A percentile compares a stretch with the other conserved stretches of the same genome.
Conservation (phyloP, 2,113 vertebrate genomes). For the Gallinago undulata region DNA sequence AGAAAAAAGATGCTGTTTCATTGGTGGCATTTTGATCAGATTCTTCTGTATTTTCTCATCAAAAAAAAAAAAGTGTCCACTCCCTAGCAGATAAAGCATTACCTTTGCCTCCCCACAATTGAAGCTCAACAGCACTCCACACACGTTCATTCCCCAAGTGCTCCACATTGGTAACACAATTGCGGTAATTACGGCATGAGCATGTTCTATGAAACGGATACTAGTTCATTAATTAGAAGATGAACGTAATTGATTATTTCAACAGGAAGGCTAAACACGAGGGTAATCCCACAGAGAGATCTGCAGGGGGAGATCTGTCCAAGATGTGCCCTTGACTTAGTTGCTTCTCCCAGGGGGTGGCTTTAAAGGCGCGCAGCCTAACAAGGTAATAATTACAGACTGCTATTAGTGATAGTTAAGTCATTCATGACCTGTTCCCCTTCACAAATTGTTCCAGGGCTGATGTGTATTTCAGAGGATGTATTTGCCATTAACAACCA, state of each 20-base stretch:
- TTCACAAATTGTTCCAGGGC: not conserved
- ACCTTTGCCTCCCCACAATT: not conserved
- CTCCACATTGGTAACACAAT: not conserved
- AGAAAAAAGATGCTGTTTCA: not conserved
- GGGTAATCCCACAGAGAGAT: constrained; percentile 15
- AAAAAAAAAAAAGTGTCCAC: not conserved
- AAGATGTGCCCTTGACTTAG: constrained; percentile 30
- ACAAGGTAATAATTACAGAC: constrained; percentile 20
- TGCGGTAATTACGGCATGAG: not conserved
- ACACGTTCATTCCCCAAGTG: not conserved
- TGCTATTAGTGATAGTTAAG: not conserved
- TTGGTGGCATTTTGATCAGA: not conserved
- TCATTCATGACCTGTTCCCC: constrained; percentile 5
- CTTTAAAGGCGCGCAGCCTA: not conserved
- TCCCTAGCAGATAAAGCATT: not conserved
- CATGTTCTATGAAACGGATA: constrained; percentile 40
- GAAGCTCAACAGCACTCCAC: not conserved
- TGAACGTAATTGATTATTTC: constrained; percentile 59
- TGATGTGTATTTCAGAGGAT: not conserved
- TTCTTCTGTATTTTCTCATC: not conserved
- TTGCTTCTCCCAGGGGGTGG: not conserved
- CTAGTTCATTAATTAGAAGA: constrained; percentile 55
- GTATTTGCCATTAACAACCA: not conserved
- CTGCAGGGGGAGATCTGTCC: not conserved
- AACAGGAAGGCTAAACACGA: constrained; percentile 40